phyloP scores from a whole-genome alignment of 2,888 invertebrate genomes.

The Luperina testacea region DNA sequence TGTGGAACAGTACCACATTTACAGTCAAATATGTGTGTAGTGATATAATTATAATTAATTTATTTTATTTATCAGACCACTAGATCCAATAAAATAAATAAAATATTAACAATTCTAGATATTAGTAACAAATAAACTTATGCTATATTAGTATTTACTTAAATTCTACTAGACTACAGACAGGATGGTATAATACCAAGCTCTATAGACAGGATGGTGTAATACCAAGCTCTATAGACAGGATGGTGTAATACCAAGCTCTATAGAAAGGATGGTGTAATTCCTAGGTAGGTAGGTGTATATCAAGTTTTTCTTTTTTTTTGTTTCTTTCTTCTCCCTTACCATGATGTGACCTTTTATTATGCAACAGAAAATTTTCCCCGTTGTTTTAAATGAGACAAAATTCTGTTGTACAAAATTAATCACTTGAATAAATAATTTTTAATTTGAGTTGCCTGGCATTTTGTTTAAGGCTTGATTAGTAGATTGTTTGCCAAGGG shows the following conservation, averaged over 20 bases:
- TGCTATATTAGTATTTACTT: not conserved
- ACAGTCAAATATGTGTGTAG: no score
- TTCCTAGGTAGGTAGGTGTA: not conserved
- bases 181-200: no score
- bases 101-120: no score
- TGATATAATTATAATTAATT: no score
- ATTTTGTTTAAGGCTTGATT: constrained; percentile 21
- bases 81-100: no score
- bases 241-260: no score
- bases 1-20: no score
- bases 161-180: not conserved
- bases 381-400: not conserved
- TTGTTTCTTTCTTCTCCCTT: not conserved
- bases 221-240: not conserved
- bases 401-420: constrained; percentile 4
- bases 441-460: constrained; percentile 58
- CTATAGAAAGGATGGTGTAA: not conserved
- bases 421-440: constrained; percentile 31
- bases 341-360: not conserved
- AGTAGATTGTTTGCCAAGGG: no score
- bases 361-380: not conserved
- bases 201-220: not conserved
- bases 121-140: no score
- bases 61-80: no score
- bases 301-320: not conserved